Base-by-base conservation (phyloP, 2,113 vertebrate genomes). In the Myotis lucifugus region DNA sequence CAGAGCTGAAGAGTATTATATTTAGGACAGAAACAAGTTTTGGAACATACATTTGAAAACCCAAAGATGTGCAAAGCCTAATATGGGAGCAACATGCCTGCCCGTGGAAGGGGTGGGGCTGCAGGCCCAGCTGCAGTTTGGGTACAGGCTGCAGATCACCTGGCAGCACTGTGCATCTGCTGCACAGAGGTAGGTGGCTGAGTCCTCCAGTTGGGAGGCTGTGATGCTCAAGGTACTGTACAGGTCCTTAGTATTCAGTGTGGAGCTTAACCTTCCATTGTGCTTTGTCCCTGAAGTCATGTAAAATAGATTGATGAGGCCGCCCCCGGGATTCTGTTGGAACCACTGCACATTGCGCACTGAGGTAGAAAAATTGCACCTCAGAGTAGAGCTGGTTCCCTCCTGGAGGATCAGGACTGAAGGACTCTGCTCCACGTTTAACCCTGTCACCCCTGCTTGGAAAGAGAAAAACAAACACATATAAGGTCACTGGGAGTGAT, bases 181-280 rank as follows among this genome's bases (percentile, higher is more conserved):
- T 0, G 64, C 90, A 79, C 87, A 97, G 40, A 96, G 5, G 79
- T 94, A 97, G 21, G 13, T 42, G 87, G 91, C 87, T 76, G 94
- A 14, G 64, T 95, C 85, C 59, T 52, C 64, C 66, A 52, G 8
- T 25, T 37, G 19, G 13, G 83, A 42, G 18, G 11, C 23, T 0
- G 1, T 29, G 48, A 96, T 66, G 52, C 86, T 34, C 0, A 95
- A 50, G 56, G 29, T 91, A 34, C 79, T 76, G 27, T 72, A 48
- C 42, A 48, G 42, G 27, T 76, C 29, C 15, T 50, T 9, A 18
- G 17, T 10, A 32, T 18, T 6, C 27, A 50, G 0, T 12, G 46
- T 52, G 18, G 46, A 15, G 3, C 23, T 74, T 11, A 84, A 8
- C 1, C 90, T 64, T 82, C 88, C 88, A 0, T 3, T 40, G 37